Conservation (phyloP, 2,113 vertebrate species). For the pig (Sus scrofa) region T2T-Sscrofa CM000813.6:143160501-143161000, state of each 20-base stretch:
- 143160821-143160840: conserved; percentile 16
- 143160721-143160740: neutral
- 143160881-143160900: conserved; percentile 40
- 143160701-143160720: neutral
- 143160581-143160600: neutral
- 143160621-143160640: neutral
- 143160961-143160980: conserved; percentile 14
- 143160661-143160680: neutral
- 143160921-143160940: neutral
- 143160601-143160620: neutral
- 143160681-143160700: neutral
- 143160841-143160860: neutral
- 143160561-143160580: neutral
- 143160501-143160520: neutral
- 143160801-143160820: conserved; percentile 12
- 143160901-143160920: conserved; percentile 31
- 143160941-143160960: conserved; percentile 1
- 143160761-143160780: neutral
- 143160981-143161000: neutral
- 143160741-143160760: neutral
- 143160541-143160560: neutral
- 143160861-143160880: neutral
- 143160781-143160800: neutral
- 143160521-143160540: neutral
- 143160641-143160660: conserved; percentile 32